Evolutionary conservation across 2,797 vertebrate species (phyloP).

Genomic region (Spatula clypeata): DNA sequence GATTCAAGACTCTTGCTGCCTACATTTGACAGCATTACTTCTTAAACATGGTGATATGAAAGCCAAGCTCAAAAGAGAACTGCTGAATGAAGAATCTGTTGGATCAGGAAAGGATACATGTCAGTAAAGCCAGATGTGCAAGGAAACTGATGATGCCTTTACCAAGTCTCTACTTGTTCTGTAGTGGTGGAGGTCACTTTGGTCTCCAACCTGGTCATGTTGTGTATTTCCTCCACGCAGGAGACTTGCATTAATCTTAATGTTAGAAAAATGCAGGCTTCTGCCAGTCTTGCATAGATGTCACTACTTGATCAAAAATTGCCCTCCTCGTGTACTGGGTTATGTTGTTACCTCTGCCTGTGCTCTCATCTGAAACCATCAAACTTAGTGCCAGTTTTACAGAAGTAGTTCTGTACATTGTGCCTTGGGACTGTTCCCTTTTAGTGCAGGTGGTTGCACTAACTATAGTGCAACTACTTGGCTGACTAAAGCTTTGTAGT

Average conservation of each 20-base stretch:
- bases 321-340: background rate
- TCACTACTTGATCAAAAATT: background rate
- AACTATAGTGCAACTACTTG: too few relatives aligned
- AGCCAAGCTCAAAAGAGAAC: background rate
- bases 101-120: accelerated
- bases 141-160: background rate
- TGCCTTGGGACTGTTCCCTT: background rate
- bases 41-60: background rate
- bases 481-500: background rate
- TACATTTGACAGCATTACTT: background rate
- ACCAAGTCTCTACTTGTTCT: background rate
- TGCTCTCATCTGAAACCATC: background rate
- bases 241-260: background rate
- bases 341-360: background rate
- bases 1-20: background rate
- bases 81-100: background rate
- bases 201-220: background rate
- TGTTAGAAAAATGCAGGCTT: background rate
- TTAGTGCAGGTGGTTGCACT: background rate
- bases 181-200: background rate
- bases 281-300: background rate
- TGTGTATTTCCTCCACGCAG: background rate
- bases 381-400: background rate
- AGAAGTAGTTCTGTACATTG: background rate
- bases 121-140: background rate